Percentiles rank a stretch among this genome's conserved stretches.
phyloP scores from a whole-genome alignment of 2,113 vertebrate genomes.

The Centropristis striata region DNA sequence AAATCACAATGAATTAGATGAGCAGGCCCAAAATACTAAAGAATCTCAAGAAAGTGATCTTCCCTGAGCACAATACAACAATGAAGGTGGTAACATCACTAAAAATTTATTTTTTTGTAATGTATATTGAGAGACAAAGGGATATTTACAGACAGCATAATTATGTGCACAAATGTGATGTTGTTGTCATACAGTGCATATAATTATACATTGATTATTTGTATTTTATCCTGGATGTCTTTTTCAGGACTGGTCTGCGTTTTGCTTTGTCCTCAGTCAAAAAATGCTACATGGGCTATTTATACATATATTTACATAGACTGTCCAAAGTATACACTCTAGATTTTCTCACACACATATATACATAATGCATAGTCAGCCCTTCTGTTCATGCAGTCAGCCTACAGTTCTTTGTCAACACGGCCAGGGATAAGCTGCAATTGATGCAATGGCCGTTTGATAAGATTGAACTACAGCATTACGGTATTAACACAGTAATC shows the following conservation, averaged over 20 bases:
- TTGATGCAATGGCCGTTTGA: background rate
- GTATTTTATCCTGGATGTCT: constrained; percentile 2
- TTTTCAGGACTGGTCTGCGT: background rate
- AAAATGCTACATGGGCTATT: background rate
- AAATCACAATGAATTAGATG: too few species aligned
- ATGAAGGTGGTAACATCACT: background rate
- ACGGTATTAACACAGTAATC: constrained; percentile 6
- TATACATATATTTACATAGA: background rate
- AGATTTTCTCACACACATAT: constrained; percentile 16
- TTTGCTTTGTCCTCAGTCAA: background rate
- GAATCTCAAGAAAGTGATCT: background rate
- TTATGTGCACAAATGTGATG: too few species aligned
- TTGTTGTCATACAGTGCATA: background rate
- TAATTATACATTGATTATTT: background rate
- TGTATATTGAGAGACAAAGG: too few species aligned
- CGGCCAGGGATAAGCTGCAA: constrained; percentile 4
- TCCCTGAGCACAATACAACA: background rate
- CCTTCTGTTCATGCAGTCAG: constrained; percentile 26
- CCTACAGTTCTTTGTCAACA: constrained; percentile 11
- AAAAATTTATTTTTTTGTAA: too few species aligned
- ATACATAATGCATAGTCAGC: constrained; percentile 41
- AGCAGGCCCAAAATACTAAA: background rate
- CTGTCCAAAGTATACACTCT: background rate
- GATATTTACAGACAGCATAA: too few species aligned
- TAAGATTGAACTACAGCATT: constrained; percentile 8